A percentile compares a stretch with the other conserved stretches of the same genome.
Evolutionary conservation across 2,888 invertebrate species (phyloP).

Genomic region (Meliscaeva auricollis): DNA sequence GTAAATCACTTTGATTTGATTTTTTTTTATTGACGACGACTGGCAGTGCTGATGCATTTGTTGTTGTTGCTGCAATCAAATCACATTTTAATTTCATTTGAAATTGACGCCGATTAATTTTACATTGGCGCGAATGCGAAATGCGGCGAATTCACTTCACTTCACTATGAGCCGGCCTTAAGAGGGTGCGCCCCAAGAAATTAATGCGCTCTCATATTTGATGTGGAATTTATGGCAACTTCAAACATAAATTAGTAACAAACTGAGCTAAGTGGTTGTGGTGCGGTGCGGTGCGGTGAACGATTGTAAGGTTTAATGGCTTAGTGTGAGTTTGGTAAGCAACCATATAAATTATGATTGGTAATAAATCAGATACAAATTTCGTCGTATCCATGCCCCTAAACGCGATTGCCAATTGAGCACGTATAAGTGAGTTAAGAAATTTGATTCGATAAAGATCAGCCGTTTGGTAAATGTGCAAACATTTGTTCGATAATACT

Average conservation of each 20-base stretch:
- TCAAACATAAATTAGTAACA: constrained; percentile 59
- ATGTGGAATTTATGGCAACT: constrained; percentile 63
- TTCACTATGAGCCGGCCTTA: constrained; percentile 2
- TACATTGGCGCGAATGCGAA: constrained; percentile 57
- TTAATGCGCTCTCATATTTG: constrained; percentile 48
- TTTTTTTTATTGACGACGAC: constrained; percentile 45
- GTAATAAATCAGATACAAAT: constrained; percentile 56
- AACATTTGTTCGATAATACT: constrained; percentile 11
- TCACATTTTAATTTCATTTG: constrained; percentile 70
- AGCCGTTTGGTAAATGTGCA: constrained; percentile 15
- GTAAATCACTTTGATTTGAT: constrained; percentile 62
- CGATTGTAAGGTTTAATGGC: constrained; percentile 39
- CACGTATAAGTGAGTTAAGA: constrained; percentile 8
- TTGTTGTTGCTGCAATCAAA: constrained; percentile 55
- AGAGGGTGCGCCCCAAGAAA: constrained; percentile 62
- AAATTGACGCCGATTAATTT: constrained; percentile 69
- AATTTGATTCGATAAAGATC: constrained; percentile 37
- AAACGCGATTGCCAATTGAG: constrained; percentile 15
- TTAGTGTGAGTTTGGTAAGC: constrained; percentile 40
- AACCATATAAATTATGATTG: constrained; percentile 55
- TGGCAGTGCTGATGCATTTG: background rate
- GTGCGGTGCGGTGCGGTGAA: background rate
- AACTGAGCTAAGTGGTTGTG: background rate
- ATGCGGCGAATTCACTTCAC: constrained; percentile 23
- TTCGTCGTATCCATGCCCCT: background rate